Conservation (phyloP, 2,797 vertebrate genomes). For the Pangasius mekongensis region DNA sequence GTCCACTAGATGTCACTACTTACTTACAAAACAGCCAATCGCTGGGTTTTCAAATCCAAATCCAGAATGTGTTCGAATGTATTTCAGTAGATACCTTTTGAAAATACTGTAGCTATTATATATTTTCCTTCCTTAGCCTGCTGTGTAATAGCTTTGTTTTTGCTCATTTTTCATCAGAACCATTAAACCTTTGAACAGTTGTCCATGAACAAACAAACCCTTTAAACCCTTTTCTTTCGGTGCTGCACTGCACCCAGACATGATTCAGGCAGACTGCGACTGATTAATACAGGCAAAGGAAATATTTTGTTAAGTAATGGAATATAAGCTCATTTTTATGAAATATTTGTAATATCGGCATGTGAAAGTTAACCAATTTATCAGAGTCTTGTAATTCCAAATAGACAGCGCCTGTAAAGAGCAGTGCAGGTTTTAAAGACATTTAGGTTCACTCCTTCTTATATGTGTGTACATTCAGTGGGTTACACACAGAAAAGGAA, state of each 20-base stretch:
- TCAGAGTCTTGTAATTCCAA: background rate
- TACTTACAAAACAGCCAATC: background rate
- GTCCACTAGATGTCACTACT: constrained; percentile 24
- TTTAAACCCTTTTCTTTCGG: no score
- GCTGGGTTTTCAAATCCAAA: background rate
- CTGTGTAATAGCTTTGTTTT: background rate
- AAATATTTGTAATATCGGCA: background rate
- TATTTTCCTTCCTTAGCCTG: background rate
- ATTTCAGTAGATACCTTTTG: background rate
- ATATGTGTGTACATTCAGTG: background rate
- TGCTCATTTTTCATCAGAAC: background rate
- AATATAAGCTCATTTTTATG: background rate
- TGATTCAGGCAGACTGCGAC: background rate
- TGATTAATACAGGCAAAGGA: background rate
- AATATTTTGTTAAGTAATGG: background rate
- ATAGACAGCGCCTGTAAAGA: background rate
- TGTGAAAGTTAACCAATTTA: background rate
- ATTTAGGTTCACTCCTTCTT: background rate
- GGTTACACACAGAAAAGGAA: background rate
- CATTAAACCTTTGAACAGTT: background rate
- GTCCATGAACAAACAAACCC: background rate
- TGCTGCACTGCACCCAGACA: background rate
- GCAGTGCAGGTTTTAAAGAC: background rate
- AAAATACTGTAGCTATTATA: background rate
- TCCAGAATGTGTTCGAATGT: background rate